Percentiles rank a stretch among this genome's conserved stretches.
phyloP scores from a whole-genome alignment of 2,888 invertebrate species.

The Crocallis elinguaria region DNA sequence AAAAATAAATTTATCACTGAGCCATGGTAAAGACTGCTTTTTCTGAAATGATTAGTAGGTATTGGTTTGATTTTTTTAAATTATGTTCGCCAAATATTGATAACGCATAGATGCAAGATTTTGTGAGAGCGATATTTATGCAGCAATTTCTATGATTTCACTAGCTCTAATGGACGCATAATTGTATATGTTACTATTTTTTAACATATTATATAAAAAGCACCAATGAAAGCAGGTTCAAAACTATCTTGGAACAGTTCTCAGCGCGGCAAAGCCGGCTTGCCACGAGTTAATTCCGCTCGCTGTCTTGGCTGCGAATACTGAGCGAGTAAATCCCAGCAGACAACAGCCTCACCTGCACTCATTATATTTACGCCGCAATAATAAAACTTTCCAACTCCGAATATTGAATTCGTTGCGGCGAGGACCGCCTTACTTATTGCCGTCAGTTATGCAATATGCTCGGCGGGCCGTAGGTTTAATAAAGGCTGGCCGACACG shows the following conservation, averaged over 20 bases:
- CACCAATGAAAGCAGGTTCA: not conserved
- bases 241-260: conserved; percentile 24
- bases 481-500: conserved; percentile 77
- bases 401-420: conserved; percentile 82
- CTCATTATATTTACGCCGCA: conserved; percentile 84
- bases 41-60: too few relatives aligned
- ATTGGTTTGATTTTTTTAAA: too few relatives aligned
- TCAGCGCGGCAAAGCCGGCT: conserved; percentile 2
- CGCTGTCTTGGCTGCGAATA: conserved; percentile 64
- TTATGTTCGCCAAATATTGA: too few relatives aligned
- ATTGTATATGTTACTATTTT: too few relatives aligned
- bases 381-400: conserved; percentile 83
- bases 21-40: too few relatives aligned
- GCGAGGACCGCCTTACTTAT: conserved; percentile 78
- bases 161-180: too few relatives aligned
- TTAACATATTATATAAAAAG: too few relatives aligned
- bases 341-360: conserved; percentile 81
- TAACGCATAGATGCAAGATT: too few relatives aligned
- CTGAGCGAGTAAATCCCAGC: conserved; percentile 72
- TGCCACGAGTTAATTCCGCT: conserved; percentile 52
- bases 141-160: too few relatives aligned
- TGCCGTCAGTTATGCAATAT: conserved; percentile 80
- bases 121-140: too few relatives aligned
- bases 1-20: too few relatives aligned
- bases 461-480: conserved; percentile 70